Evolutionary conservation across 1,140 invertebrate genomes (phyloP), one percentile per base, ranked within the genome.

Genomic region (Argopecten irradians): DNA sequence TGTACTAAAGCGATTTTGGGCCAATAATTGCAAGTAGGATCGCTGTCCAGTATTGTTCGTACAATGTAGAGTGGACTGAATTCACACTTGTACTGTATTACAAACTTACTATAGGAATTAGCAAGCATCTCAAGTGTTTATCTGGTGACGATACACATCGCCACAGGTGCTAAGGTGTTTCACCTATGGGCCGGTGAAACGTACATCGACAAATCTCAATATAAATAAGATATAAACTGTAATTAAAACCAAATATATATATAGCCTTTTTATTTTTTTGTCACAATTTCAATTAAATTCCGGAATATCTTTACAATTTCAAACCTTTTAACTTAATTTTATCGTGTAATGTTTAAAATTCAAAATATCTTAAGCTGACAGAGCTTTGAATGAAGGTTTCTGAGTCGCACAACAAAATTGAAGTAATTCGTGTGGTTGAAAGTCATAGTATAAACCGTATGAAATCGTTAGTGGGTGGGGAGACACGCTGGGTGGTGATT

Each of bases 131-230:
- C n/a, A 16, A 71, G 55, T 71, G 55, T 71, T 71, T 71, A n/a
- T 71, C 55, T 71, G 55, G 55, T 71, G 55, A 5, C 55, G 55
- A n/a, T 1, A n/a, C 28, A 28, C n/a, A n/a, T 28, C 55, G 1
- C 55, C n/a, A 71, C 55, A 71, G 55, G 55, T 71, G 55, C 28
- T 71, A 22, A 71, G 55, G 55, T 71, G 55, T 71, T 71, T 71
- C 22, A 28, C 22, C n/a, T 16, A 8, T 28, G 13, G 19, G 19
- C n/a, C n/a, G 22, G 5, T 28, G 55, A 28, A 71, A 71, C 28
- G 55, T 71, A 71, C n/a, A 16, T 5, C n/a, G 5, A 71, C n/a
- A 16, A n/a, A n/a, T n/a, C n/a, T n/a, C n/a, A n/a, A n/a, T 13
- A 39, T 8, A 39, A 39, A 39, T 13, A 39, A 39, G 5, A 5